A percentile compares a stretch with the other conserved stretches of the same genome.
These are phyloP conservation scores for Sterrhoptilus dennistouni DNA, from an alignment of 2,113 vertebrate genomes.

Conservation along the genomic window DNA sequence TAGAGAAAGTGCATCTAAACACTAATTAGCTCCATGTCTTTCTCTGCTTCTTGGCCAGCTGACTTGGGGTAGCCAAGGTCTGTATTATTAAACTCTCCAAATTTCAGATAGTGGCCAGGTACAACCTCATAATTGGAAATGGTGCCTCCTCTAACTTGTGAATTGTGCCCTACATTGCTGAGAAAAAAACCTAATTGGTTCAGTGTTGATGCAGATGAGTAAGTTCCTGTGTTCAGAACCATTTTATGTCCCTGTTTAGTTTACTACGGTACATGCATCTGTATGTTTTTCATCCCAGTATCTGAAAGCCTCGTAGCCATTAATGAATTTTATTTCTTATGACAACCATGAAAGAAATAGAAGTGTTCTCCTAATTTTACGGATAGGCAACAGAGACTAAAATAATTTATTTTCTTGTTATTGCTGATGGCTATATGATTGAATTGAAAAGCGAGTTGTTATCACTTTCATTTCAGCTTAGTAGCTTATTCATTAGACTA, in stretches of 20 bases:
- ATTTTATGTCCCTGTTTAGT: background rate
- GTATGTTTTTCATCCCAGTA: background rate
- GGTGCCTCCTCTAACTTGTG: background rate
- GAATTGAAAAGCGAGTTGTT: background rate
- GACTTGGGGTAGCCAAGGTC: background rate
- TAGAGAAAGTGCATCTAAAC: background rate
- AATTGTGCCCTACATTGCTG: background rate
- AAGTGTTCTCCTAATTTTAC: background rate
- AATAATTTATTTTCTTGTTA: background rate
- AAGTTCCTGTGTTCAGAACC: background rate
- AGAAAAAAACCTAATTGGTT: background rate
- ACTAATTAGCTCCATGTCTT: background rate
- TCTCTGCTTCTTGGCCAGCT: background rate
- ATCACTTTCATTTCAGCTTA: background rate
- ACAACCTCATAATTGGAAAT: background rate
- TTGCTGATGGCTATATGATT: background rate
- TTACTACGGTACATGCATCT: background rate
- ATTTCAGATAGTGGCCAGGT: background rate
- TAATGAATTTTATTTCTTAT: conserved; percentile 1
- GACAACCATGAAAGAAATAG: background rate
- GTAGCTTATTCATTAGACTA: background rate
- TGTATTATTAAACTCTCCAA: background rate
- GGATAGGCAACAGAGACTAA: background rate
- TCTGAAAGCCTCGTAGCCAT: background rate
- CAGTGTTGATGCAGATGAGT: background rate